Evolutionary conservation across 2,888 invertebrate genomes (phyloP), one percentile per base, ranked within the genome.

Genomic region (Nipponacmea schrenckii): DNA sequence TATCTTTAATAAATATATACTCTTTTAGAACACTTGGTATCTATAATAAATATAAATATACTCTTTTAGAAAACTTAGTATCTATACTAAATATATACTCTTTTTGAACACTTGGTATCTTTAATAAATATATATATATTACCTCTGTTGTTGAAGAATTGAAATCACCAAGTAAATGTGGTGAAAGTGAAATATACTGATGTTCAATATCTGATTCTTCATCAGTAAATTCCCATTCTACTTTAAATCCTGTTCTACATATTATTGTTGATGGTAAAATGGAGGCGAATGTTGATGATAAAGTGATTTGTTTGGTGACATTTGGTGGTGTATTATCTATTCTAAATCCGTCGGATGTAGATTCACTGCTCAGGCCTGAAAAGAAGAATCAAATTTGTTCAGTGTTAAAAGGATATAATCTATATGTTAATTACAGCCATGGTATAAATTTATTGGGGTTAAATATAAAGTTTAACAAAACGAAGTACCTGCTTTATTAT

Each of bases 261-360:
- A 75, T 66, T 4, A 69, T 48, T 15, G 67, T 70, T 45, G 62
- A 27, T 14, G 66, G 62, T 31, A 68, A 67, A 45, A 71, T 26
- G 27, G 73, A 71, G 0, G 69, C 71, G n/a, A 74, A 68, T 15
- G 74, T 74, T 1, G 45, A 62, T 14, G 72, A 69, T 50, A 75
- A 62, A 7, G 56, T 62, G 12, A 70, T 68, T 17, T 27, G 26
- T 8, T 45, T 24, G 31, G 39, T 63, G 15, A 77, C 74, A n/a
- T 63, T 68, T 2, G 81, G 80, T n/a, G 74, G 67, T 17, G 75
- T 73, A 1, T 14, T 69, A 56, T 79, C 80, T n/a, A 80, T 73
- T 14, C 67, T 27, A 27, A 81, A 78, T 1, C 81, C 81, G 66
- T 80, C 76, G 1, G 81, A 81, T 5, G 73, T 73, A 2, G 74